Evolutionary conservation across 2,888 invertebrate species (phyloP), one percentile per base, ranked within the genome.

Genomic region (Calliopum simillimum): DNA sequence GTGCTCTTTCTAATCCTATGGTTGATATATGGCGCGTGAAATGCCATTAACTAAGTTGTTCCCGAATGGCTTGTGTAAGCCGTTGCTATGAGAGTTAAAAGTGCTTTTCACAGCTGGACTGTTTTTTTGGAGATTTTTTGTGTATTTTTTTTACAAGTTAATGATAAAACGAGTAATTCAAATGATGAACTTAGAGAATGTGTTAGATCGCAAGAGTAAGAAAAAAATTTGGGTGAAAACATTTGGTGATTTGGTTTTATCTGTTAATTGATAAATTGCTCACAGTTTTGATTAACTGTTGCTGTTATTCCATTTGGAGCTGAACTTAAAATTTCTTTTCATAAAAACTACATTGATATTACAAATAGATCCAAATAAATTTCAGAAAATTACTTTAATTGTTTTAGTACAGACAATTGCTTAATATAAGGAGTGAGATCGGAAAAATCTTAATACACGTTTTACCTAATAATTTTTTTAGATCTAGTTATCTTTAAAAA

Each of bases 1-100:
- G 65, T 21, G 67, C 41, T 49, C 67, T 49, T 44, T 65, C 66
- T 64, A 33, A 61, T 62, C 62, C 56, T 41, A 16, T 47, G 33
- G 53, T 41, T 67, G 70, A 72, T 72, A 68, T 70, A 72, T 72
- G 72, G 70, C 68, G 70, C 72, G 68, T 72, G 70, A 72, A 70
- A 70, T 77, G 76, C 72, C 80, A 80, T 80, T 81, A 80, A 80
- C 75, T 76, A 74, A 76, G 75, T 69, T 75, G 71, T 74, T 67
- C 41, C 43, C 67, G 19, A 67, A 33, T 65, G n/a, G 21, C 19
- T 55, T 59, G 3, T 55, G 3, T 55, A 55, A 2, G n/a, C 33
- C 58, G 67, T 49, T 13, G 49, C 33, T 44, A 33, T 19, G 67
- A 46, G n/a, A 21, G 6, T n/a, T 21, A 8, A 16, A 55, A 46